These are phyloP conservation scores for Carassius carassius DNA, from an alignment of 2,113 vertebrate genomes.

Conservation along the genomic window DNA sequence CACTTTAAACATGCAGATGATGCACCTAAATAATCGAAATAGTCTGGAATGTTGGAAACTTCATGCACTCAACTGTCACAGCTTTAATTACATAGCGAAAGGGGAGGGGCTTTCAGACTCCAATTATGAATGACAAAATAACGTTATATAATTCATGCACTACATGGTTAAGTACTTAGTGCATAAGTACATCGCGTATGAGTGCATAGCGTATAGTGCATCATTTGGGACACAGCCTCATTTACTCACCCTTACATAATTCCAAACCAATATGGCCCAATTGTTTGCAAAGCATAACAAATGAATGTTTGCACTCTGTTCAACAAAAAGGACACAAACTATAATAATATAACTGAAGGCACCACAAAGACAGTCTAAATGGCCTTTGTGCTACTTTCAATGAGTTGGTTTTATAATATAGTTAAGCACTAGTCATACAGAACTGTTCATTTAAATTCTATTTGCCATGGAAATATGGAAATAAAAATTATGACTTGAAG, in stretches of 20 bases:
- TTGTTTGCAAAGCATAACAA: background rate
- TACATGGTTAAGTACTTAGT: too few species aligned
- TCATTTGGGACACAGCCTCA: background rate
- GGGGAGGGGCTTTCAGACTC: too few species aligned
- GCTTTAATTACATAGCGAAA: too few species aligned
- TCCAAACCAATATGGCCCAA: background rate
- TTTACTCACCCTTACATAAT: background rate
- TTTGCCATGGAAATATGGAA: background rate
- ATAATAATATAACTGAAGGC: background rate
- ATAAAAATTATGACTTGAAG: background rate
- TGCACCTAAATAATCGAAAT: too few species aligned
- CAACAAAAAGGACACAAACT: background rate
- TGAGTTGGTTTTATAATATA: background rate
- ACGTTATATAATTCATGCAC: too few species aligned
- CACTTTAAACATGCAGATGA: too few species aligned
- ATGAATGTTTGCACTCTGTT: background rate
- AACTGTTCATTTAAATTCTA: background rate
- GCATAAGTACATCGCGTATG: too few species aligned
- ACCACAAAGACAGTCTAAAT: background rate
- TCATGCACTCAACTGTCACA: too few species aligned
- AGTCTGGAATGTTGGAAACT: too few species aligned
- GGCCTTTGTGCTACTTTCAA: background rate
- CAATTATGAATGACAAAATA: too few species aligned
- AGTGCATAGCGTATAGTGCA: too few species aligned
- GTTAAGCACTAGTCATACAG: background rate